These are phyloP conservation scores for Mionectes macconnelli DNA, from an alignment of 2,113 vertebrate species.

Conservation along the genomic window DNA sequence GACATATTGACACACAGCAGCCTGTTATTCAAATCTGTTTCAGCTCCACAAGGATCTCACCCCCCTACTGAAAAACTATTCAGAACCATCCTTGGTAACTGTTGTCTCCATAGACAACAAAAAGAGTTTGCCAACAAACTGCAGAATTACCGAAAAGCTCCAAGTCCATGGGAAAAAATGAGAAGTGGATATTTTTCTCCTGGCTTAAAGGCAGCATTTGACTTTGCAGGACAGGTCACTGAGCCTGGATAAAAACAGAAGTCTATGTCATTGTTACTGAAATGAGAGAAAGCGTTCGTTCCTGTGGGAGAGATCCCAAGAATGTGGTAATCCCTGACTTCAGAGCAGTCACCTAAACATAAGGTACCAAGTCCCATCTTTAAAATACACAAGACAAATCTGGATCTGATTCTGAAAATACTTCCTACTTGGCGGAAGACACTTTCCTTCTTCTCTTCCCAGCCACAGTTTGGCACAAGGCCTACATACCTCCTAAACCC, in stretches of 20 bases:
- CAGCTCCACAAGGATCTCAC: background rate
- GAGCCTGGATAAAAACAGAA: conserved; percentile 74
- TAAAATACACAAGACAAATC: background rate
- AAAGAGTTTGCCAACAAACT: background rate
- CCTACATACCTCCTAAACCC: background rate
- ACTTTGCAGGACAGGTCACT: conserved; percentile 82
- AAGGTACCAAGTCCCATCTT: background rate
- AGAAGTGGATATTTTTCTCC: conserved; percentile 88
- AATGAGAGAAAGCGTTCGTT: background rate
- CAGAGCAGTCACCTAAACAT: background rate
- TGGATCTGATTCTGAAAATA: background rate
- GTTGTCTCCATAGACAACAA: background rate
- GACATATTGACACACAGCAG: background rate
- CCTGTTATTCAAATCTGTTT: background rate
- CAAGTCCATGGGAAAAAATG: conserved; percentile 94
- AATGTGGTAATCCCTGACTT: background rate
- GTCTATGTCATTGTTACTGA: background rate
- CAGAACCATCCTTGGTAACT: background rate
- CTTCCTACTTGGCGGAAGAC: background rate
- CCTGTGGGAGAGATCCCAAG: background rate
- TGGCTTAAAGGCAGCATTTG: conserved; percentile 84
- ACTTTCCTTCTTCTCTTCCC: background rate
- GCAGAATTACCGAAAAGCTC: conserved; percentile 88
- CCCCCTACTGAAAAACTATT: background rate
- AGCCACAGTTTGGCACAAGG: background rate